Percentiles rank a stretch among this genome's conserved stretches.
Evolutionary conservation across 2,888 invertebrate species (phyloP).

Genomic region (Podabrus alpinus): DNA sequence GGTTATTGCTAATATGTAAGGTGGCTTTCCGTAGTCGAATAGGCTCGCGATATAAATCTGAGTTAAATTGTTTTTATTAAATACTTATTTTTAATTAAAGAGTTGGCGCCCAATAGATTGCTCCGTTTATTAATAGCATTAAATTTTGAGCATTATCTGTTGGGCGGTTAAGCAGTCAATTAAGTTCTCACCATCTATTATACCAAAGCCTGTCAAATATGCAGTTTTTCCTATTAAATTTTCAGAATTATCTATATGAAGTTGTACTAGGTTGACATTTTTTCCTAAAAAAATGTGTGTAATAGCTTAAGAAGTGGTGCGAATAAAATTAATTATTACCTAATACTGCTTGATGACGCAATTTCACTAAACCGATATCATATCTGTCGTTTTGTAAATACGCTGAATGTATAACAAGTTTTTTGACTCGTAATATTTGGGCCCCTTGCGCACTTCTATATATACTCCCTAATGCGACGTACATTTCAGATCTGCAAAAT

Average conservation of each 20-base stretch:
- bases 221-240: conserved; percentile 47
- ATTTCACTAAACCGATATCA: conserved; percentile 49
- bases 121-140: not conserved
- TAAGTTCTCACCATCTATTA: conserved; percentile 46
- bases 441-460: conserved; percentile 45
- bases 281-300: conserved; percentile 37
- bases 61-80: conserved; percentile 17
- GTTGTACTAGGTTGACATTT: conserved; percentile 44
- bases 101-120: not conserved
- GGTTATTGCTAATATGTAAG: conserved; percentile 46
- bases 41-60: conserved; percentile 49
- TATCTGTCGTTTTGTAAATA: conserved; percentile 45
- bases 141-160: not conserved
- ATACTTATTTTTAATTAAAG: not conserved
- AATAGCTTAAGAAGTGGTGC: not conserved
- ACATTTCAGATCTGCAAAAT: conserved; percentile 42
- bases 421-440: conserved; percentile 43
- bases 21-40: conserved; percentile 47
- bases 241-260: conserved; percentile 48
- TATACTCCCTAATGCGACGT: conserved; percentile 48
- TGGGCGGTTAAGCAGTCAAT: not conserved
- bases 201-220: conserved; percentile 52
- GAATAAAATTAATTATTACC: conserved; percentile 32
- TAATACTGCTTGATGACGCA: conserved; percentile 42
- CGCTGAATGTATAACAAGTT: conserved; percentile 45